Percentiles rank a stretch among this genome's conserved stretches.
phyloP scores from a whole-genome alignment of 2,888 invertebrate species.

The Cinara cedri region DNA sequence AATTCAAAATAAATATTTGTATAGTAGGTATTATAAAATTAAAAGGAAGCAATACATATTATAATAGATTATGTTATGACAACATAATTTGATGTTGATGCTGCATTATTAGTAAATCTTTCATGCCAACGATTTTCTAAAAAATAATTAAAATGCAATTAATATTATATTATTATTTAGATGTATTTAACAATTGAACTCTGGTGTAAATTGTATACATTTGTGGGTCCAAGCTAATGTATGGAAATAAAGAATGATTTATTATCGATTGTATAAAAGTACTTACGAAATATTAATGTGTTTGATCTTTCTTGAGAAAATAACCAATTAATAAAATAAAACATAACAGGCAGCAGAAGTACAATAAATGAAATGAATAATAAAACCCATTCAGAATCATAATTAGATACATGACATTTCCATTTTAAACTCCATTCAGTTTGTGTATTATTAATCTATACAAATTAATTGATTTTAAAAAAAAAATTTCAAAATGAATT shows the following conservation, averaged over 20 bases:
- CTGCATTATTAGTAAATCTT: slow-evolving; percentile 21
- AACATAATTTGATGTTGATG: slow-evolving; percentile 32
- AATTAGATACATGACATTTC: slow-evolving; percentile 68
- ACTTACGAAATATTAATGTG: slow-evolving; percentile 34
- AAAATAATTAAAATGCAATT: slow-evolving; percentile 7
- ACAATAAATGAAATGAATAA: slow-evolving; percentile 67
- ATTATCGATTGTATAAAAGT: neutral
- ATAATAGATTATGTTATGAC: slow-evolving; percentile 30
- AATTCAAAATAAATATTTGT: no score
- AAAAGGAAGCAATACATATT: neutral
- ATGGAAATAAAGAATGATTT: no score
- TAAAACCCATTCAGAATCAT: slow-evolving; percentile 68
- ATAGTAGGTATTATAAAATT: no score
- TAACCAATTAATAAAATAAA: slow-evolving; percentile 65
- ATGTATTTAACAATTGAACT: neutral
- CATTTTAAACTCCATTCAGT: slow-evolving; percentile 69
- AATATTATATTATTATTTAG: neutral
- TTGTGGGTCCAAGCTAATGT: no score
- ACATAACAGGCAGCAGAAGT: slow-evolving; percentile 67
- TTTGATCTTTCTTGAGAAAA: slow-evolving; percentile 31
- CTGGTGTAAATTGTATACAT: no score
- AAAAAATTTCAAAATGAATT: slow-evolving; percentile 34
- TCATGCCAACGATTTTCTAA: slow-evolving; percentile 31
- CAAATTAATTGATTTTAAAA: slow-evolving; percentile 52
- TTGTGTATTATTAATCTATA: slow-evolving; percentile 73